These are phyloP conservation scores for Lochmaea crataegi DNA, from an alignment of 2,888 invertebrate species.

Conservation along the genomic window DNA sequence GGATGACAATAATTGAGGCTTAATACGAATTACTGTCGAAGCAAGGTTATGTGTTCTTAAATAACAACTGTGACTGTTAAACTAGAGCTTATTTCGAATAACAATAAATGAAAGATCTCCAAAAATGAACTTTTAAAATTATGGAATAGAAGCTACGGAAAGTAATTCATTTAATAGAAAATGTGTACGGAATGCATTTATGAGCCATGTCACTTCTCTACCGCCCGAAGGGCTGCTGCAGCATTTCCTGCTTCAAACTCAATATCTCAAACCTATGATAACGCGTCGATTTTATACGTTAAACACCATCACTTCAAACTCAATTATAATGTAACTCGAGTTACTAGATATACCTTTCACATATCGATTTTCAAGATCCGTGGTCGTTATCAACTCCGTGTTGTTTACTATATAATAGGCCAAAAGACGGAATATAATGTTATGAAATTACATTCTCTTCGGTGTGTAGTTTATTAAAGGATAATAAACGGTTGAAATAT, in stretches of 20 bases:
- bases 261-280: conserved; percentile 6
- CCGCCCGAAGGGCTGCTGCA: background rate
- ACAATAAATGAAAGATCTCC: no score
- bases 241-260: conserved; percentile 13
- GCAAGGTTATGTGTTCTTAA: no score
- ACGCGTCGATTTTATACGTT: background rate
- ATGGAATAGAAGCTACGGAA: no score
- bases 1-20: no score
- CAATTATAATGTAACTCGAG: conserved; percentile 9
- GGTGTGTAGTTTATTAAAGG: background rate
- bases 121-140: no score
- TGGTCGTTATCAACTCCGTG: conserved; percentile 9
- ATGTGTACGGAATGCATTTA: background rate
- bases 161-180: no score
- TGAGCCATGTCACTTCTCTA: background rate
- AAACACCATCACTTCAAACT: background rate
- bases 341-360: conserved; percentile 6
- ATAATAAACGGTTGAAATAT: background rate
- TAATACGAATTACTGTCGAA: no score
- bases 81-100: no score
- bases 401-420: conserved; percentile 29
- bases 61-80: no score
- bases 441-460: conserved; percentile 19
- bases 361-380: conserved; percentile 16
- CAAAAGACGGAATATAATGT: conserved; percentile 23